Evolutionary conservation across 2,113 vertebrate species (phyloP).

Genomic region (Orthonyx spaldingii): DNA sequence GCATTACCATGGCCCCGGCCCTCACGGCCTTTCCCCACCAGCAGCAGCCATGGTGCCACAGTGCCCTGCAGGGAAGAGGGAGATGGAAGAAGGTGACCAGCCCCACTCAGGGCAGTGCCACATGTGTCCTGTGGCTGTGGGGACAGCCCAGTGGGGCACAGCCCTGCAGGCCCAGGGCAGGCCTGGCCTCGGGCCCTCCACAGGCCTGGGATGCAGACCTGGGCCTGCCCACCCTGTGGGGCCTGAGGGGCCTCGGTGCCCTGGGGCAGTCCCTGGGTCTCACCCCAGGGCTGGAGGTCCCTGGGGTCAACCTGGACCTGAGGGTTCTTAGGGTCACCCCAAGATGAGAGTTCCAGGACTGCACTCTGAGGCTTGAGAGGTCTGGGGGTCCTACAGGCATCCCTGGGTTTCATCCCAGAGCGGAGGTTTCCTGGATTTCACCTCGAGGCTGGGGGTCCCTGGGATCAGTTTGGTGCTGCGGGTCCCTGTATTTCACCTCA

Average conservation of each 20-base stretch:
- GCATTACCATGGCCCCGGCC: rapidly evolving
- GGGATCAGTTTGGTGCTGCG: background rate
- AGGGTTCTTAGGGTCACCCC: background rate
- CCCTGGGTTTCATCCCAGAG: background rate
- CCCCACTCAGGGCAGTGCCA: background rate
- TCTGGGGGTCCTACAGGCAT: background rate
- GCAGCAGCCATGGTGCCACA: rapidly evolving
- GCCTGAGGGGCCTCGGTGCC: background rate
- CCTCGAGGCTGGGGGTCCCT: background rate
- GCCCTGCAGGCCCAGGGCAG: background rate
- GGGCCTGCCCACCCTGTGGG: background rate
- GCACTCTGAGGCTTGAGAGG: background rate
- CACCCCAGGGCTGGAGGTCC: background rate
- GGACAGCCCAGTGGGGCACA: rapidly evolving
- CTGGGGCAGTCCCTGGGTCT: background rate
- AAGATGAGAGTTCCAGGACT: too few relatives aligned
- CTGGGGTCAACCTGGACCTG: background rate
- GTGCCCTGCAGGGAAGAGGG: background rate
- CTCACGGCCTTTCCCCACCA: background rate
- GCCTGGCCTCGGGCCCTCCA: background rate
- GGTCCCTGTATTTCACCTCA: background rate
- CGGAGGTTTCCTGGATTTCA: background rate
- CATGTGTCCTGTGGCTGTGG: background rate
- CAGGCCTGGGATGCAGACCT: rapidly evolving
- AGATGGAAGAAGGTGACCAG: background rate